A percentile compares a stretch with the other conserved stretches of the same genome.
Conservation (phyloP, 2,113 vertebrate genomes). For the Dicrurus megarhynchus region DNA sequence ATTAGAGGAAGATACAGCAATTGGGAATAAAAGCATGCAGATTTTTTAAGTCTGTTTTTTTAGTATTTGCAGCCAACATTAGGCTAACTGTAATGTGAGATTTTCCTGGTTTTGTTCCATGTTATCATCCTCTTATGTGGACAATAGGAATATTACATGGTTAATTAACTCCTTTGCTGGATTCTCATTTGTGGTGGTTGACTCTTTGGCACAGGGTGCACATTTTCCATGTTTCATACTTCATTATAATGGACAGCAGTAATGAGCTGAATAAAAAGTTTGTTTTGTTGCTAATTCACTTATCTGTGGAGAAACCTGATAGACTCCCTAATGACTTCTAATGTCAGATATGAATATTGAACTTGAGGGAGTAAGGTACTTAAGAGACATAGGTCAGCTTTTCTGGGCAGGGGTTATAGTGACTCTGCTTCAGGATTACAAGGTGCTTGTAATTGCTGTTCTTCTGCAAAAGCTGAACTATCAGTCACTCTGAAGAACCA, state of each 20-base stretch:
- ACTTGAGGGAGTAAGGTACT: neutral
- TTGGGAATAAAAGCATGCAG: neutral
- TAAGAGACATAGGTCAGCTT: neutral
- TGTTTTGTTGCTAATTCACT: neutral
- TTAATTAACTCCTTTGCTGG: slow-evolving; percentile 29
- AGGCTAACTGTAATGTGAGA: neutral
- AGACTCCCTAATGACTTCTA: neutral
- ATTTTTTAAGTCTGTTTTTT: neutral
- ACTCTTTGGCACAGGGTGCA: neutral
- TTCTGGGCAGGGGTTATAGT: neutral
- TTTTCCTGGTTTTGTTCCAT: neutral
- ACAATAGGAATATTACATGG: slow-evolving; percentile 3
- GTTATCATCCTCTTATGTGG: neutral
- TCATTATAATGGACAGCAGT: neutral
- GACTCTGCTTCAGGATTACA: neutral
- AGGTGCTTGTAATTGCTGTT: neutral
- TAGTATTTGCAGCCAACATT: neutral
- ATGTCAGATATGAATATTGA: neutral
- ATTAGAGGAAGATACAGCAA: neutral
- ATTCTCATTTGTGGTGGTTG: neutral
- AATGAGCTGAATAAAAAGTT: neutral
- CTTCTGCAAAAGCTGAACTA: neutral
- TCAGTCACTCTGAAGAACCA: neutral
- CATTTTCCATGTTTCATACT: neutral
- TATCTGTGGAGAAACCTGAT: neutral